These are phyloP conservation scores for Cepaea nemoralis DNA, from an alignment of 1,140 invertebrate species.

Conservation along the genomic window DNA sequence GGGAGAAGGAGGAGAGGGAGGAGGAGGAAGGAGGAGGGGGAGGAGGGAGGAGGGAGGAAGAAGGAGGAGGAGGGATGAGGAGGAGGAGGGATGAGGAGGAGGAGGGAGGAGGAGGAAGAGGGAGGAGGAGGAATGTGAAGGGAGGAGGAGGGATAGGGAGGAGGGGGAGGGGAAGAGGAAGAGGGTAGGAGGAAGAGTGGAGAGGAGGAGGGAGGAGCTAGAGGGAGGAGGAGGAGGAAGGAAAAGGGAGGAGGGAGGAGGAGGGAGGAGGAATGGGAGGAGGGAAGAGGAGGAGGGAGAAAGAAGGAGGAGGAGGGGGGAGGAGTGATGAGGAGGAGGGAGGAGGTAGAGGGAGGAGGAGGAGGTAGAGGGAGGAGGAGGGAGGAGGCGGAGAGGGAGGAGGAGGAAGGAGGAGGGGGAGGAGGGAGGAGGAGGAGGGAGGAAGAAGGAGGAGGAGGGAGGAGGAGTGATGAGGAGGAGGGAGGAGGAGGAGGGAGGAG, in stretches of 20 bases:
- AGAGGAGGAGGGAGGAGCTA: too few species aligned
- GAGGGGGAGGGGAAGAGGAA: not conserved
- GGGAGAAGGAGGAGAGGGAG: not conserved
- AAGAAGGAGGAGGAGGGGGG: not conserved
- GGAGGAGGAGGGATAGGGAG: too few species aligned
- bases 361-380: not conserved
- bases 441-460: conserved; percentile 7
- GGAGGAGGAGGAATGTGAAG: too few species aligned
- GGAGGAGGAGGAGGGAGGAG: not conserved
- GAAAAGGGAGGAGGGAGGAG: not conserved
- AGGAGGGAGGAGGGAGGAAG: not conserved
- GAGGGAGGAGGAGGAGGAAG: not conserved
- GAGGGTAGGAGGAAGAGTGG: too few species aligned
- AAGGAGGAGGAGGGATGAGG: too few species aligned
- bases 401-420: conserved; percentile 7
- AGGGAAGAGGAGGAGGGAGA: not conserved
- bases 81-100: too few species aligned
- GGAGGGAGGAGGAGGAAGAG: not conserved
- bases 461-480: too few species aligned
- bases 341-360: not conserved
- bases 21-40: not conserved
- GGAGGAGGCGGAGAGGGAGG: too few species aligned
- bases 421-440: conserved; percentile 7
- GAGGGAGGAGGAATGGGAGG: not conserved
- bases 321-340: too few species aligned